These are phyloP conservation scores for Formica exsecta DNA, from an alignment of 1,140 invertebrate species.

Conservation along the genomic window DNA sequence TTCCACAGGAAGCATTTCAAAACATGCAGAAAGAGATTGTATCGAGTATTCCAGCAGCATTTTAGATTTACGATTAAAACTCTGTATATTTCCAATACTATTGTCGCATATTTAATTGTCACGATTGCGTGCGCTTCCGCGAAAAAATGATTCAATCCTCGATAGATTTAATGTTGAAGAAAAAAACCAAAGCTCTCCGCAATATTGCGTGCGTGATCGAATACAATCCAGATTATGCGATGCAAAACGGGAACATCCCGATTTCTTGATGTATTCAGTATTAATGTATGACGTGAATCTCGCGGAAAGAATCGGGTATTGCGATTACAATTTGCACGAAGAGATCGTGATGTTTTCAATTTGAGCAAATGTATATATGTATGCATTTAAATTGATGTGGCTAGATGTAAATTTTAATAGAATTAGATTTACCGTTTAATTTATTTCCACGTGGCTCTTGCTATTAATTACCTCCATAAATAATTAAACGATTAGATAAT, in stretches of 20 bases:
- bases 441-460: not conserved
- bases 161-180: not conserved
- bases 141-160: conserved; percentile 33
- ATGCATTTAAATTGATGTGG: not conserved
- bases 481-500: not conserved
- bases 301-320: not conserved
- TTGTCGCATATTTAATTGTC: not conserved
- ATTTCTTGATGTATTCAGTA: not conserved
- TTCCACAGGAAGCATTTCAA: not conserved
- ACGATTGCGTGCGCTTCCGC: not conserved
- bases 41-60: too few species aligned
- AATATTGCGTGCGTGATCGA: not conserved
- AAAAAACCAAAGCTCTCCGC: not conserved
- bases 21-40: too few species aligned
- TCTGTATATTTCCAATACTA: not conserved
- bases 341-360: not conserved
- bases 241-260: not conserved
- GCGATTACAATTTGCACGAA: not conserved
- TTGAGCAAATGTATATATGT: not conserved
- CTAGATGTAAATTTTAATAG: not conserved
- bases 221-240: not conserved
- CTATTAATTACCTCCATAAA: not conserved
- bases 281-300: not conserved
- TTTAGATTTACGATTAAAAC: too few species aligned
- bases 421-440: not conserved